Base-by-base conservation (phyloP, 1,140 invertebrate species). In the Ooceraea biroi region DNA sequence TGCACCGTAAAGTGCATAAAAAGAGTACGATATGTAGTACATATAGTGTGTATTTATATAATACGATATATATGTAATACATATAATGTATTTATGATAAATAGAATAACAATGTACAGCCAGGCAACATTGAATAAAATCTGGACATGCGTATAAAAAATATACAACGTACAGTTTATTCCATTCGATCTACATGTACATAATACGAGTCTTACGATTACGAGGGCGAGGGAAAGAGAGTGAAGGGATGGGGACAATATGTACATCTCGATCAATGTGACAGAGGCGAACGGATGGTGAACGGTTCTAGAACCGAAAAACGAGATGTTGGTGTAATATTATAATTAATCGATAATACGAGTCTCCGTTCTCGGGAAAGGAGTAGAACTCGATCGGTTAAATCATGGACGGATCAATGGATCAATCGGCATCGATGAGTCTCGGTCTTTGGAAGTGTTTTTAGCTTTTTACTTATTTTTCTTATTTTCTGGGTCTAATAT, bases 141-240 rank as follows among this genome's bases (percentile, higher is more conserved):
- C 58, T 88, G 78, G 55, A 58, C 82, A 78, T 82, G 87, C 74
- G 89, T 91, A 90, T 85, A 93, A 91, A 89, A 94, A 94, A 94
- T 93, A 92, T 93, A 93, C 89, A 94, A 91, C 89, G 86, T 89
- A 91, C 76, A 89, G 83, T 94, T 93, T 93, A 92, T 92, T 93
- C 83, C 88, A 89, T 90, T 86, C 83, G 78, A 89, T 88, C 90
- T 92, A 92, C 85, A 90, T 89, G 86, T 83, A 85, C 88, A 83
- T 85, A 52, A 65, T 82, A 85, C 69, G 52, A 84, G 36, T 27
- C 83, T 87, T 88, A 88, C 72, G 85, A 88, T 88, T 86, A 90
- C n/a, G 22, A 89, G 82, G 91, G 82, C 90, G 88, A 48, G 17
- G 19, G 2, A 48, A n/a, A 84, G 61, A 76, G 52, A 84, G 61